Evolutionary conservation across 2,797 vertebrate genomes (phyloP).

Genomic region (Pipistrellus pygmaeus): DNA sequence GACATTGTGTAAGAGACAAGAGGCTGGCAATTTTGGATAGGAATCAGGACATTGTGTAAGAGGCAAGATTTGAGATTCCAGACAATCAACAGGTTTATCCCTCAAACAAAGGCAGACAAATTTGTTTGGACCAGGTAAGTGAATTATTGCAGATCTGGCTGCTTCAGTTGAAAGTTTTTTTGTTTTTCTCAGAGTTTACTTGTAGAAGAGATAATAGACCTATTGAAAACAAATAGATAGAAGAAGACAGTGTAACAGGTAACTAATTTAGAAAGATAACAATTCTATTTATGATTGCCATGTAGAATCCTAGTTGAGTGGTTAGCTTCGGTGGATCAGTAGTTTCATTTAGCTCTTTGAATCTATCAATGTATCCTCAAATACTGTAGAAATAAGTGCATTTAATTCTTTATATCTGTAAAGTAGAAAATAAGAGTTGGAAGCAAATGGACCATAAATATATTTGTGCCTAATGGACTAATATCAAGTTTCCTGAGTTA

Average conservation of each 20-base stretch:
- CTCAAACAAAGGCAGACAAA: slow-evolving; percentile 59
- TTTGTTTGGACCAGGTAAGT: slow-evolving; percentile 50
- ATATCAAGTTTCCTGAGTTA: background rate
- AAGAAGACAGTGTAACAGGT: background rate
- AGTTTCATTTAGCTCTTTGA: background rate
- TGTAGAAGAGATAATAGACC: slow-evolving; percentile 54
- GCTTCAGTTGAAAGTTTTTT: slow-evolving; percentile 14
- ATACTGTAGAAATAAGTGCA: background rate
- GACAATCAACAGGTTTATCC: slow-evolving; percentile 57
- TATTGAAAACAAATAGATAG: slow-evolving; percentile 36
- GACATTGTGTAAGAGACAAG: background rate
- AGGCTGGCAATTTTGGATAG: background rate
- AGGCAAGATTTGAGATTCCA: background rate
- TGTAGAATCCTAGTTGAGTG: background rate
- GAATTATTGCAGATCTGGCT: slow-evolving; percentile 68
- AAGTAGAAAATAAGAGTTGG: slow-evolving; percentile 31
- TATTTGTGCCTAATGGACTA: background rate
- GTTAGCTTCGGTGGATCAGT: background rate
- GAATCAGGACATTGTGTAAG: background rate
- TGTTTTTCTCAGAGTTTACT: slow-evolving; percentile 52
- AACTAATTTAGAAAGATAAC: slow-evolving; percentile 40
- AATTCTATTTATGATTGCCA: background rate
- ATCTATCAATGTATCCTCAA: background rate
- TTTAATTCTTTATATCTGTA: background rate
- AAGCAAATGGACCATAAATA: slow-evolving; percentile 50